Evolutionary conservation across 1,140 invertebrate genomes (phyloP).

Genomic region (Neodiprion virginianus): DNA sequence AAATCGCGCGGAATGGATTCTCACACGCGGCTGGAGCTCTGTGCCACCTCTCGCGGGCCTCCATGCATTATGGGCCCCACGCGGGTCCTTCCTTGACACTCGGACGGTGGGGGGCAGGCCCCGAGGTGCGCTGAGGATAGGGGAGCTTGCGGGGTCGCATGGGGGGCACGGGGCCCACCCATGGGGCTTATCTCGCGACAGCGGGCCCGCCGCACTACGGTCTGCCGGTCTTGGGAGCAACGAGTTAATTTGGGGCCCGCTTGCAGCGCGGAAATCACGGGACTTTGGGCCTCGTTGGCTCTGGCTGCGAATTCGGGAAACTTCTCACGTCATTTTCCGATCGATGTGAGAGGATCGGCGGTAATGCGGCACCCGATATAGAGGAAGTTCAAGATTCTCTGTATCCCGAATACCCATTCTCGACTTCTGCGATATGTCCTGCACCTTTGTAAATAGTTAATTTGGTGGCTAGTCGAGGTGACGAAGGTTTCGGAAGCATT

Average conservation of each 20-base stretch:
- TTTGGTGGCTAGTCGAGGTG: too few relatives aligned
- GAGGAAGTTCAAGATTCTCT: too few relatives aligned
- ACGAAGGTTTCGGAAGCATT: too few relatives aligned
- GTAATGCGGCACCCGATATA: too few relatives aligned
- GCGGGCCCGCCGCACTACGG: neutral
- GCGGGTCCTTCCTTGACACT: slow-evolving; percentile 5
- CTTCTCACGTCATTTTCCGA: too few relatives aligned
- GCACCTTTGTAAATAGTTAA: too few relatives aligned
- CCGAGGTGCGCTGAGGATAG: slow-evolving; percentile 27
- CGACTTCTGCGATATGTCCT: too few relatives aligned
- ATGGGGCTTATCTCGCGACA: slow-evolving; percentile 47
- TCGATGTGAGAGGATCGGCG: too few relatives aligned
- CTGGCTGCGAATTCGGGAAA: too few relatives aligned
- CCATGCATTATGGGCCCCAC: slow-evolving; percentile 28
- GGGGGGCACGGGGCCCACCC: slow-evolving; percentile 41
- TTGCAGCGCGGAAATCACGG: neutral
- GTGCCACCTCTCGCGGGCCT: slow-evolving; percentile 51
- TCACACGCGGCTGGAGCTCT: slow-evolving; percentile 56
- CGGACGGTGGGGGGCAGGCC: neutral
- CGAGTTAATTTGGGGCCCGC: slow-evolving; percentile 1
- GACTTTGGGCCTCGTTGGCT: too few relatives aligned
- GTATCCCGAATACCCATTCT: too few relatives aligned
- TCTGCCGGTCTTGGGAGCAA: neutral
- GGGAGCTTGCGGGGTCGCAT: slow-evolving; percentile 11
- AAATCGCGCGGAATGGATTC: slow-evolving; percentile 58